A percentile compares a stretch with the other conserved stretches of the same genome.
Evolutionary conservation across 2,797 vertebrate species (phyloP).

Genomic region (Sebastes trivittatus): DNA sequence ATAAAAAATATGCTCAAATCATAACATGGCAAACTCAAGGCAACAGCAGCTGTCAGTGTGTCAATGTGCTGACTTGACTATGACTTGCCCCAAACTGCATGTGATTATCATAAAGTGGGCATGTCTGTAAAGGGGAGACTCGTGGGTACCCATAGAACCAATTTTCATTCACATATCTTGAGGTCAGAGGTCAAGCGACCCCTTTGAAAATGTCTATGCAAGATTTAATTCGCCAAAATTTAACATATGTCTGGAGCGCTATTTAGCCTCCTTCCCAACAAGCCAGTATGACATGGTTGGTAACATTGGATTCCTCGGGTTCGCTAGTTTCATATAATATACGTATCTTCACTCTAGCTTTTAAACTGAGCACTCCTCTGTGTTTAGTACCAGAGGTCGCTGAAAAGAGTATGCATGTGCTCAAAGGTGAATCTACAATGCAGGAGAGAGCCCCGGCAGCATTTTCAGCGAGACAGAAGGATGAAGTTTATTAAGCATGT

Average conservation of each 20-base stretch:
- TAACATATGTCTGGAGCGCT: background rate
- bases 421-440: constrained; percentile 31
- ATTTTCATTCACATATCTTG: background rate
- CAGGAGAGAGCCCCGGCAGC: constrained; percentile 33
- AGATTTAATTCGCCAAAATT: background rate
- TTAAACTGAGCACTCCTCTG: background rate
- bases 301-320: background rate
- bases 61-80: no score
- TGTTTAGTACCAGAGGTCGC: background rate
- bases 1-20: no score
- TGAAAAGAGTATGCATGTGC: background rate
- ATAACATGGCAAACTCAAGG: no score
- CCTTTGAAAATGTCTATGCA: no score
- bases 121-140: no score
- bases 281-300: no score
- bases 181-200: background rate
- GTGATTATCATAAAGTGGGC: no score
- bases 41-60: no score
- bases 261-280: background rate
- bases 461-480: constrained; percentile 68
- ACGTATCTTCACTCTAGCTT: background rate
- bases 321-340: background rate
- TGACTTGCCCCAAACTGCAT: no score
- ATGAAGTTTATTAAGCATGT: constrained; percentile 79
- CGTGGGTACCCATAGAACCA: no score